Percentiles rank a stretch among this genome's conserved stretches.
These are phyloP conservation scores for Ectemnius cavifrons DNA, from an alignment of 2,888 invertebrate genomes.

Conservation along the genomic window DNA sequence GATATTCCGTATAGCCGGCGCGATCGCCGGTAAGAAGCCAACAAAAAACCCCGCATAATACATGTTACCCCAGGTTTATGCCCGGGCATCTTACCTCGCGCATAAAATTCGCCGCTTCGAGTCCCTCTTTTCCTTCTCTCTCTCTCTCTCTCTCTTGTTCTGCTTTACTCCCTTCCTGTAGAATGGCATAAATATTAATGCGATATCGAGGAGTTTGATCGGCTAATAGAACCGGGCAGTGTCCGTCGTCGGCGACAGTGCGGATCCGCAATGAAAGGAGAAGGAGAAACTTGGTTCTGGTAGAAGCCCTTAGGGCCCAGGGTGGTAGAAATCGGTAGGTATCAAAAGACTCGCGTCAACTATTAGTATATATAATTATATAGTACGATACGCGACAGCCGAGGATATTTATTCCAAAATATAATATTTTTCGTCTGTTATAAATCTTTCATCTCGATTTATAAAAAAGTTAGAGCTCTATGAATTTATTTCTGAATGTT, in stretches of 20 bases:
- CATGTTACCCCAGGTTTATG: neutral
- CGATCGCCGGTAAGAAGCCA: too few species aligned
- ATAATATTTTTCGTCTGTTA: too few species aligned
- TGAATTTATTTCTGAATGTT: too few species aligned
- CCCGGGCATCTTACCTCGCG: neutral
- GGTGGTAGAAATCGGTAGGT: conserved; percentile 34
- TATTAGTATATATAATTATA: too few species aligned
- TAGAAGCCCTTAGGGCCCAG: too few species aligned
- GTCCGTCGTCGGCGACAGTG: too few species aligned
- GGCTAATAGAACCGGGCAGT: neutral
- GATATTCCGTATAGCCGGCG: too few species aligned
- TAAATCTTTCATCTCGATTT: too few species aligned
- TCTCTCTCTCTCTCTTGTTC: too few species aligned
- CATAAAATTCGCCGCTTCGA: neutral
- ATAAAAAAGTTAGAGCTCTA: too few species aligned
- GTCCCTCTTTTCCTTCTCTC: neutral
- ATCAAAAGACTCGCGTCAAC: neutral
- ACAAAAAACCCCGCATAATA: conserved; percentile 5
- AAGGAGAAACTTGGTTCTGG: neutral
- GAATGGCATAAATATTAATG: conserved; percentile 6
- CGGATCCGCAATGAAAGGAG: neutral
- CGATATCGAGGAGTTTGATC: conserved; percentile 6
- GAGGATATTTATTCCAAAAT: too few species aligned
- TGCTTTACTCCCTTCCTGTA: neutral
- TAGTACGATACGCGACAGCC: too few species aligned